Conservation (phyloP, 2,888 invertebrate species). For the Nemurella pictetii region DNA sequence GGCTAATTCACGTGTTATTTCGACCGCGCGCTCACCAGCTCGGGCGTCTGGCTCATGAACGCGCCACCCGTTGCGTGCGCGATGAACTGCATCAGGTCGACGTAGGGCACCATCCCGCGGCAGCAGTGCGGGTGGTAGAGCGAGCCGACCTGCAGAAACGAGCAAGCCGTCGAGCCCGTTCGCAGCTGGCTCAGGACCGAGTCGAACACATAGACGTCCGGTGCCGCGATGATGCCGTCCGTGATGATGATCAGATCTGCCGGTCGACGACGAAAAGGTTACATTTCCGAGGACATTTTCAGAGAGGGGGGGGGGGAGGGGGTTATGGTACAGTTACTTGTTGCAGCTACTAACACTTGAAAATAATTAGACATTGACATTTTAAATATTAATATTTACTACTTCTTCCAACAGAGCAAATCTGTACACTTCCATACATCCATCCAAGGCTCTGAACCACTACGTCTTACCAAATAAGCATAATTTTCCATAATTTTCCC, state of each 20-base stretch:
- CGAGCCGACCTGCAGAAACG: constrained; percentile 72
- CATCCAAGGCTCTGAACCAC: no score
- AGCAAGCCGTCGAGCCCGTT: constrained; percentile 71
- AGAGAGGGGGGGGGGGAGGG: no score
- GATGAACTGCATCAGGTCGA: constrained; percentile 74
- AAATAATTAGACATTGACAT: no score
- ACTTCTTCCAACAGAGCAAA: no score
- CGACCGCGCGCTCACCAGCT: constrained; percentile 50
- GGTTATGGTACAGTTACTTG: no score
- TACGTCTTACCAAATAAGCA: no score
- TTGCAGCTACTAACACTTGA: no score
- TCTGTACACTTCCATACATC: no score
- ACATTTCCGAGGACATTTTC: no score
- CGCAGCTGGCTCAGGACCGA: constrained; percentile 71
- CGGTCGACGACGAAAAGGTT: background rate
- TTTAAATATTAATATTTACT: no score
- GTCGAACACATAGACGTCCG: constrained; percentile 73
- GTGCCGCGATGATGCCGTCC: constrained; percentile 72
- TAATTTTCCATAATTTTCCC: no score
- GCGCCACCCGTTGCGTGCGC: constrained; percentile 74
- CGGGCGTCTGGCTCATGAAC: constrained; percentile 62
- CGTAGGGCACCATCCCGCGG: constrained; percentile 71
- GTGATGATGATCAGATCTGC: constrained; percentile 72
- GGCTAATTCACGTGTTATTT: no score
- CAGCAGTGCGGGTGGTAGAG: constrained; percentile 67